Evolutionary conservation across 2,888 invertebrate species (phyloP).

Genomic region (Drosophila mimetica): DNA sequence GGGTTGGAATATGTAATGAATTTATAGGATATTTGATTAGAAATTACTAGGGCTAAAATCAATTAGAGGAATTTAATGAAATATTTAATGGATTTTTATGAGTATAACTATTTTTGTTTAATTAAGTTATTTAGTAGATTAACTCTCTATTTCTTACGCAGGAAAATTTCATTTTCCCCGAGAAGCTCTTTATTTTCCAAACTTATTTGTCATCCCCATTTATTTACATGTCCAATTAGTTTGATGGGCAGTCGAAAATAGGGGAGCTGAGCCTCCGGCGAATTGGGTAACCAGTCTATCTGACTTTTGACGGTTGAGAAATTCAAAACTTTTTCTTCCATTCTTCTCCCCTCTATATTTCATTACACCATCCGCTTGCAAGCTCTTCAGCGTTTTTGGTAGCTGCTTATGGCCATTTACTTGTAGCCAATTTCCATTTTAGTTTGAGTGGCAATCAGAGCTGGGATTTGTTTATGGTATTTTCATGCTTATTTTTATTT

Average conservation of each 20-base stretch:
- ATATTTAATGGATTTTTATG: neutral
- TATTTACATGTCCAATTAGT: slow-evolving; percentile 40
- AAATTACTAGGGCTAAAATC: neutral
- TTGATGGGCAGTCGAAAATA: slow-evolving; percentile 15
- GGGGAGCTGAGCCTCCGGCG: neutral
- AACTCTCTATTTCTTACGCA: too few relatives aligned
- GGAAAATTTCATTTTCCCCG: neutral
- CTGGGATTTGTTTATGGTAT: slow-evolving; percentile 56
- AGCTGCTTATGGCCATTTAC: slow-evolving; percentile 58
- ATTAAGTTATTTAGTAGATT: neutral
- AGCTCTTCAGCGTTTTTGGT: slow-evolving; percentile 32
- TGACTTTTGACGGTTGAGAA: slow-evolving; percentile 34
- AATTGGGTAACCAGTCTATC: neutral
- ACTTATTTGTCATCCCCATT: neutral
- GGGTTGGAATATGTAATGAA: slow-evolving; percentile 31
- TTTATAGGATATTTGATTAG: slow-evolving; percentile 11
- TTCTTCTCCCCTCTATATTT: slow-evolving; percentile 4
- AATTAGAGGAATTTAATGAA: neutral
- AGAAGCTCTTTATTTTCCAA: neutral
- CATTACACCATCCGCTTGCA: slow-evolving; percentile 5
- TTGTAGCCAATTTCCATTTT: slow-evolving; percentile 63
- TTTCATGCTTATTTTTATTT: slow-evolving; percentile 62
- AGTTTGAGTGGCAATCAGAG: slow-evolving; percentile 63
- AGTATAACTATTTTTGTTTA: neutral
- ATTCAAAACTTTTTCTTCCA: slow-evolving; percentile 32